Conservation (phyloP, 2,797 vertebrate genomes). For the Coendou prehensilis region DNA sequence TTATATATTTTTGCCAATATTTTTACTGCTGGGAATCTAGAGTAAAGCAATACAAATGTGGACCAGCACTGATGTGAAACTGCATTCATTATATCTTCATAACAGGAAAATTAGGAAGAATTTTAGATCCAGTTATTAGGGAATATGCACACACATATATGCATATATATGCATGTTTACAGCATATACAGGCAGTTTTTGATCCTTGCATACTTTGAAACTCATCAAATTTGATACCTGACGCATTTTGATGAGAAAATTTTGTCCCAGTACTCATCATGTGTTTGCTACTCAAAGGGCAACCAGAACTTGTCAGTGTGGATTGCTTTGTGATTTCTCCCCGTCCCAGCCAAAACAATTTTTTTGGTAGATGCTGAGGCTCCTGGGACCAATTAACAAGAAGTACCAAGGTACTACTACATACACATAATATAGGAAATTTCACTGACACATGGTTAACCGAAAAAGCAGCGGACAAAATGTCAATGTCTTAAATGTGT, state of each 20-base stretch:
- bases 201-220: not conserved
- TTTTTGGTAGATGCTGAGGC: not conserved
- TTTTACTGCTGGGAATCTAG: not conserved
- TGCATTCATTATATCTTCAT: not conserved
- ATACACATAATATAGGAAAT: not conserved
- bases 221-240: not conserved
- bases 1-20: not conserved
- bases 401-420: not conserved
- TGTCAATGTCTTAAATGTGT: not conserved
- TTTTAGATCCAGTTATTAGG: not conserved
- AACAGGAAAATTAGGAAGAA: not conserved
- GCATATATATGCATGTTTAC: not conserved
- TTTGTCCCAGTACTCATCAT: not conserved
- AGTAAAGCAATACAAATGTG: constrained; percentile 13
- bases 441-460: not conserved
- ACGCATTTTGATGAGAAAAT: not conserved
- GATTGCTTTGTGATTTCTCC: not conserved
- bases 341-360: not conserved
- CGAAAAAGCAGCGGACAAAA: not conserved
- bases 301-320: not conserved
- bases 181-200: not conserved
- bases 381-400: not conserved
- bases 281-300: not conserved
- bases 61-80: not conserved
- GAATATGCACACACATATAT: not conserved